Base-by-base conservation (phyloP, 2,888 invertebrate genomes). In the Drosophila paramelanica region DNA sequence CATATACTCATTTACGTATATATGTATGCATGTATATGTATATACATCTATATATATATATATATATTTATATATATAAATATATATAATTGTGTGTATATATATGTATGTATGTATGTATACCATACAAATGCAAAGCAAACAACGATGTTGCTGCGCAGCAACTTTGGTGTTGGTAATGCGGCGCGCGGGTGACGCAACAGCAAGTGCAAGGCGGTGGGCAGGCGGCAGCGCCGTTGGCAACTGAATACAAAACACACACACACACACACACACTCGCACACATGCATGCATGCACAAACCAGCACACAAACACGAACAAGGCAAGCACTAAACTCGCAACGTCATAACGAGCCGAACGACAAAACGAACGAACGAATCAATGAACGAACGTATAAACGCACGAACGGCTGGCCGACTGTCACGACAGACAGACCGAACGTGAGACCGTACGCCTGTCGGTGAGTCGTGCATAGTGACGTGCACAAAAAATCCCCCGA, bases 191-290 rank as follows among this genome's bases (percentile, higher is more conserved):
- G 83, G 88, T 83, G 83, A 83, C 83, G 88, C 83, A 83, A 85
- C 88, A 88, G 86, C 88, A 84, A 84, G 84, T 84, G 84, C 86
- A 88, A 73, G 83, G 68, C 66, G 67, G 79, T 61, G 53, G 55
- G 55, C 64, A 56, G 65, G 76, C 84, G 13, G 31, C 31, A 77
- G 82, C 73, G 74, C 79, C 79, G 83, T 83, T 83, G 85, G 81
- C 83, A 83, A 87, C 88, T 79, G 79, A 84, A 70, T 67, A 68
- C 73, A 61, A 51, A 50, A 38, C 45, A 70, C 50, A 75, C 53
- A 71, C 38, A 65, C 27, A 46, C 5, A 50, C 20, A 70, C 36
- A 45, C 43, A 38, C 17, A 65, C 20, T 1, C 31, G 42, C 3
- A 31, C n/a, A 42, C 46, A 38, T 39, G 14, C 33, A 52, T 42